Evolutionary conservation across 2,888 invertebrate species (phyloP).

Genomic region (Tenthredo livida): DNA sequence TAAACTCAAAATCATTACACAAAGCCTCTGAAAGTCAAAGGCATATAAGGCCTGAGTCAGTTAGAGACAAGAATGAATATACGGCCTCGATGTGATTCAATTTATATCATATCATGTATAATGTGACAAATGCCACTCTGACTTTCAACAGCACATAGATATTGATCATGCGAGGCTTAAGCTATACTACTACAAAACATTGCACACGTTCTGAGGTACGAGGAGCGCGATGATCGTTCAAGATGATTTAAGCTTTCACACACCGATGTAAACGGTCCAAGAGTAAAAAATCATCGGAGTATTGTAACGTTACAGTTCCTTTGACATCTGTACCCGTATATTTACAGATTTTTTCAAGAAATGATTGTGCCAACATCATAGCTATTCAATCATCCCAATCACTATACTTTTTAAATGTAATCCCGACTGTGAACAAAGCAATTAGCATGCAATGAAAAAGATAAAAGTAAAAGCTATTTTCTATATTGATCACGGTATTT

Average conservation of each 20-base stretch:
- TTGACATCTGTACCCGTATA: background rate
- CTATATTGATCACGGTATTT: background rate
- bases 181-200: background rate
- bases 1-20: background rate
- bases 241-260: constrained; percentile 36
- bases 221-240: background rate
- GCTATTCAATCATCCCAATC: background rate
- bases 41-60: background rate
- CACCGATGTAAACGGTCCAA: background rate
- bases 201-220: constrained; percentile 14
- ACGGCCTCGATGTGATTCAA: background rate
- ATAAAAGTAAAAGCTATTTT: background rate
- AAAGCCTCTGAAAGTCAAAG: constrained; percentile 29
- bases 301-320: background rate
- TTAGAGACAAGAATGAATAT: background rate
- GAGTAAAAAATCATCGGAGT: background rate
- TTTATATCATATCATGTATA: background rate
- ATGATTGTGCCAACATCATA: background rate
- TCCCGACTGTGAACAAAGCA: constrained; percentile 11
- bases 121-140: background rate
- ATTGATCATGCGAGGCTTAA: constrained; percentile 29
- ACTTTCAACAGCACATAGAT: constrained; percentile 36
- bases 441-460: background rate
- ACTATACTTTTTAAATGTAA: background rate
- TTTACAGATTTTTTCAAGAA: background rate